phyloP scores from a whole-genome alignment of 2,888 invertebrate species.

The Lochmaea capreae region DNA sequence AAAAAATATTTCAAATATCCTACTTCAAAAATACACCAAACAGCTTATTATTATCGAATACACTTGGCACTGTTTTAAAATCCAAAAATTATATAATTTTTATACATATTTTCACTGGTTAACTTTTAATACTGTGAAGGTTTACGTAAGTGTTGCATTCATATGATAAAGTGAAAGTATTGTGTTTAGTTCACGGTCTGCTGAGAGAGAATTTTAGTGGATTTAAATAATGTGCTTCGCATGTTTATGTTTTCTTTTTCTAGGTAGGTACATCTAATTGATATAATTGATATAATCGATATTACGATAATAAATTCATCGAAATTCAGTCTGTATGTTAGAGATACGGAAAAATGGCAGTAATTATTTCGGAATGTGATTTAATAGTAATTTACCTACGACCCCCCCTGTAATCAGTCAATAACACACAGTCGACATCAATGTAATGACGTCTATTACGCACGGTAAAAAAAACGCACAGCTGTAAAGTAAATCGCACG shows the following conservation, averaged over 20 bases:
- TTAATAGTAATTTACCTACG: no score
- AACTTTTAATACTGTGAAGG: neutral
- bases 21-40: neutral
- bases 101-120: conserved; percentile 6
- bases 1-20: neutral
- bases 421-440: no score
- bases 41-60: neutral
- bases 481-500: no score
- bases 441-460: no score
- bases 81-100: neutral
- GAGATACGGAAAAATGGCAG: no score
- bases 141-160: neutral
- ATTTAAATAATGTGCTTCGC: neutral
- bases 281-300: neutral
- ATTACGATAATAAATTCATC: no score
- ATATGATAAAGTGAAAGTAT: neutral
- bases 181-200: neutral
- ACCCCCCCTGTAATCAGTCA: no score
- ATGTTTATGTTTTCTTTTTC: neutral
- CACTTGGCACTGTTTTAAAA: neutral
- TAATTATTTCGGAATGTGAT: no score
- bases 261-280: neutral
- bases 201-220: neutral
- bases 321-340: no score
- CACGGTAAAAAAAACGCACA: no score